Conservation (phyloP, 2,113 vertebrate genomes). For the Gallinago media region DNA sequence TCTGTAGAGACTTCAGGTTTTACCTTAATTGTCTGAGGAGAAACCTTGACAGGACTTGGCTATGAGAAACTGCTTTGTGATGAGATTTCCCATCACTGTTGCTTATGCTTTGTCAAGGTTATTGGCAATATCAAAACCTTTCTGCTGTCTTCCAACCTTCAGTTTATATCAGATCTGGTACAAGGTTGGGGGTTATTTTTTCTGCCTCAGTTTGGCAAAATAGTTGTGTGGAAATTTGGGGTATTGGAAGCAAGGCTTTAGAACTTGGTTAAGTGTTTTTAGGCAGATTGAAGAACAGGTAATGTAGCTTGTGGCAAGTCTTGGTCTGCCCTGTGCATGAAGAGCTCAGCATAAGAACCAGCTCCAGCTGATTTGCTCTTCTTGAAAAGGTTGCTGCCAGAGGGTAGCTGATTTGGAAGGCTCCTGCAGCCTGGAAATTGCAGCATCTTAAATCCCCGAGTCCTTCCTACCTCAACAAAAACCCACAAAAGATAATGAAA, state of each 20-base stretch:
- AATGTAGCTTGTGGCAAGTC: not conserved
- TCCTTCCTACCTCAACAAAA: not conserved
- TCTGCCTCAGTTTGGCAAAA: not conserved
- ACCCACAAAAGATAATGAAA: not conserved
- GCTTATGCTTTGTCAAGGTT: not conserved
- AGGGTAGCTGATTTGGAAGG: not conserved
- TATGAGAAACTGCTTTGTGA: not conserved
- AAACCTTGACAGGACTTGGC: not conserved
- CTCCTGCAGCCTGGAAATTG: not conserved
- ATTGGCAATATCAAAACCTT: not conserved
- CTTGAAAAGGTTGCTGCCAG: not conserved
- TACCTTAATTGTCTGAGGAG: not conserved
- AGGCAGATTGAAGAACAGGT: not conserved
- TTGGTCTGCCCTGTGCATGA: not conserved
- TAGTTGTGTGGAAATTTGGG: not conserved
- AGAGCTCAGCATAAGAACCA: not conserved
- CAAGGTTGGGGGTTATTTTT: not conserved
- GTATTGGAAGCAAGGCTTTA: not conserved
- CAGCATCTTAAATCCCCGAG: not conserved
- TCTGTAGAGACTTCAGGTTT: not conserved
- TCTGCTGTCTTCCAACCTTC: not conserved
- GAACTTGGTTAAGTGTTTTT: fast-evolving
- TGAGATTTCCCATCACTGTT: not conserved
- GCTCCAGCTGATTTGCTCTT: not conserved
- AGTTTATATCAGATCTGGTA: not conserved